These are phyloP conservation scores for Otocyon megalotis DNA, from an alignment of 2,113 vertebrate species.

Conservation along the genomic window DNA sequence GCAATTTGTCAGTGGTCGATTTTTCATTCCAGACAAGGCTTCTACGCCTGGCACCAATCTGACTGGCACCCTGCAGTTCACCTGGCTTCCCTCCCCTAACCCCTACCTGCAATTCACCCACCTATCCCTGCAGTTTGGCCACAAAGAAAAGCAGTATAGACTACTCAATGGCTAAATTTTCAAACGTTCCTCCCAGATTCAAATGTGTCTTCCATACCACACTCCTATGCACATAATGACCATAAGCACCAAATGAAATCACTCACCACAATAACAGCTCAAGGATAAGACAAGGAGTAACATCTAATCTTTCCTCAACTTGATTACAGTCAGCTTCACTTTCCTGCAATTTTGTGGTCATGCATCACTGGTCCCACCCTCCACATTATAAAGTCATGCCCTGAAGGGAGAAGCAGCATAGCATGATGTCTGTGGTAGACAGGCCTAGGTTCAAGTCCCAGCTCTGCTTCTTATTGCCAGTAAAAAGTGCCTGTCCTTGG, in stretches of 20 bases:
- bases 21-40: constrained; percentile 69
- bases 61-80: not conserved
- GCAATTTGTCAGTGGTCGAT: constrained; percentile 65
- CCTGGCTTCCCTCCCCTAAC: not conserved
- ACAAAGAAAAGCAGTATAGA: not conserved
- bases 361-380: constrained; percentile 27
- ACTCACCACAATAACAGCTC: constrained; percentile 53
- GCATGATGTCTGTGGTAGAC: not conserved
- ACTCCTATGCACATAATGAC: not conserved
- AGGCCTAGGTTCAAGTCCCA: constrained; percentile 11
- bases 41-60: constrained; percentile 47
- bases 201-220: constrained; percentile 21
- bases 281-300: constrained; percentile 32
- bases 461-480: constrained; percentile 47
- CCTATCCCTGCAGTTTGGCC: not conserved
- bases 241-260: constrained; percentile 52
- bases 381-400: constrained; percentile 42
- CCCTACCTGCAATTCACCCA: constrained; percentile 39
- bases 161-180: constrained; percentile 22
- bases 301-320: constrained; percentile 68
- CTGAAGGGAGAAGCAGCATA: not conserved
- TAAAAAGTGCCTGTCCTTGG: not conserved
- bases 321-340: constrained; percentile 66
- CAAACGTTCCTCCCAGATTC: not conserved
- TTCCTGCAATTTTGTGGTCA: constrained; percentile 57